Conservation (phyloP, 2,888 invertebrate species). For the Hylaea fasciaria region DNA sequence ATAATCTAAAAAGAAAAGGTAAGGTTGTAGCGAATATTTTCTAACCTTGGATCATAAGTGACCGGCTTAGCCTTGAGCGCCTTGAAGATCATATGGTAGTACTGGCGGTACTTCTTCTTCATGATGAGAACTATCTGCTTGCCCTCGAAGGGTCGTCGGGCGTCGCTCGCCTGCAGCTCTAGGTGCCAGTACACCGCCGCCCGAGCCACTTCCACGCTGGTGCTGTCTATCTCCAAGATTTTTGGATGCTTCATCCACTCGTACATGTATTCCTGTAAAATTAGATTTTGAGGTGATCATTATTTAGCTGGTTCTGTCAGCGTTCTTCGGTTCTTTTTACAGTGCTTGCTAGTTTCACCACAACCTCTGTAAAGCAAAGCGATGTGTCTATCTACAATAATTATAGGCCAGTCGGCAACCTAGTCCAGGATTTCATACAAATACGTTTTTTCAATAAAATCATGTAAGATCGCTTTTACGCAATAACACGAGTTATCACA, state of each 20-base stretch:
- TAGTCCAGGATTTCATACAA: too few relatives aligned
- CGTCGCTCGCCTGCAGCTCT: slow-evolving; percentile 62
- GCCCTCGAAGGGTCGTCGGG: slow-evolving; percentile 76
- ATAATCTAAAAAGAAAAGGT: not conserved
- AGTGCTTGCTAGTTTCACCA: too few relatives aligned
- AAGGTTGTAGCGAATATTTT: too few relatives aligned
- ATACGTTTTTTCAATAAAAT: too few relatives aligned
- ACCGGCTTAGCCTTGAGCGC: slow-evolving; percentile 76
- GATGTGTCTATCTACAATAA: too few relatives aligned
- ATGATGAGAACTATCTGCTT: slow-evolving; percentile 79
- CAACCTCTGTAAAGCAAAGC: too few relatives aligned
- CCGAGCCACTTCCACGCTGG: slow-evolving; percentile 76
- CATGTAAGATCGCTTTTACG: too few relatives aligned
- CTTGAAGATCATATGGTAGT: slow-evolving; percentile 81
- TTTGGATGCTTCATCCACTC: slow-evolving; percentile 81
- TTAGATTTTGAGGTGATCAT: too few relatives aligned
- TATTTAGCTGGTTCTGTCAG: too few relatives aligned
- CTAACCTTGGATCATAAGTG: slow-evolving; percentile 80
- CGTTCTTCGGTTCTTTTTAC: too few relatives aligned
- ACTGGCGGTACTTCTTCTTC: slow-evolving; percentile 80
- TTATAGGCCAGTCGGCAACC: too few relatives aligned
- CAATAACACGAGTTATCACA: too few relatives aligned
- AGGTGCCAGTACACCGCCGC: slow-evolving; percentile 78
- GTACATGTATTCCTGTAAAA: slow-evolving; percentile 72
- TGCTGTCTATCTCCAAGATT: slow-evolving; percentile 74